These are phyloP conservation scores for Onthophagus sagittarius DNA, from an alignment of 2,888 invertebrate species.

Conservation along the genomic window DNA sequence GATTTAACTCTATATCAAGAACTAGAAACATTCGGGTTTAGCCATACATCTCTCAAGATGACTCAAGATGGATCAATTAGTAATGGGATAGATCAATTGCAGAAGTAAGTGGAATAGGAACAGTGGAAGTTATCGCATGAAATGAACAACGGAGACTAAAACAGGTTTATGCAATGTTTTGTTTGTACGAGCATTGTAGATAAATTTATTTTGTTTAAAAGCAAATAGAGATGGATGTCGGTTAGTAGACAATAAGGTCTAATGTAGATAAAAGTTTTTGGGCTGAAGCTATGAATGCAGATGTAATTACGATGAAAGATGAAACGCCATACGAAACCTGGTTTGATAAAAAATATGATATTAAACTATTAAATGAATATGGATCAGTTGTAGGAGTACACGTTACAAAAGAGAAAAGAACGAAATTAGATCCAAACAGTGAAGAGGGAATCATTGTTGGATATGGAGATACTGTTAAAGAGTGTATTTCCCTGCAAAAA, in stretches of 20 bases:
- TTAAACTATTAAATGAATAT: constrained; percentile 24
- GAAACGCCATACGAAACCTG: constrained; percentile 38
- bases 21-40: no score
- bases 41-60: no score
- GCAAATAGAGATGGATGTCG: constrained; percentile 18
- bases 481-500: constrained; percentile 25
- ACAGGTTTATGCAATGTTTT: constrained; percentile 23
- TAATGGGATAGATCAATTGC: constrained; percentile 22
- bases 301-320: constrained; percentile 23
- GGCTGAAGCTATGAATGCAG: constrained; percentile 39
- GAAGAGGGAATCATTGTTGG: constrained; percentile 26
- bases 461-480: constrained; percentile 24
- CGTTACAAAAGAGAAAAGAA: constrained; percentile 29
- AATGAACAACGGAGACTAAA: constrained; percentile 21
- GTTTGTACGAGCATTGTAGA: constrained; percentile 21
- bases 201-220: constrained; percentile 23
- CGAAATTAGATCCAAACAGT: constrained; percentile 27
- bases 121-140: constrained; percentile 19
- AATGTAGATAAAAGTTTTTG: constrained; percentile 31
- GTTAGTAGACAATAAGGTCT: neutral
- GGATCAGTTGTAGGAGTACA: constrained; percentile 29
- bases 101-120: constrained; percentile 21
- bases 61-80: no score
- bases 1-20: no score
- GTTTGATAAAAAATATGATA: constrained; percentile 31